Conservation (phyloP, 1,140 invertebrate species). For the Drosophila dunni region DNA sequence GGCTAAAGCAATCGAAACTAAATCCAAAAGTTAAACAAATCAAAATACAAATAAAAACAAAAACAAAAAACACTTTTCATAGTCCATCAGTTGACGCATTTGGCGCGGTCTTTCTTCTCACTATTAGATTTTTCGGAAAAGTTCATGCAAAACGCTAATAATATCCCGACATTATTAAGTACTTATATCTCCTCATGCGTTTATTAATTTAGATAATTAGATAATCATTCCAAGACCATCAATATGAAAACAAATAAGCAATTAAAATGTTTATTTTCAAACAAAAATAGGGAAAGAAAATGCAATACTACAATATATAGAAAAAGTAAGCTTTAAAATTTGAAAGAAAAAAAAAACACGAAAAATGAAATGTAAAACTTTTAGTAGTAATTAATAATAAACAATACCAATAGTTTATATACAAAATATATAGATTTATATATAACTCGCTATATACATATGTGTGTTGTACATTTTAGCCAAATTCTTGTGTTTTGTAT, state of each 20-base stretch:
- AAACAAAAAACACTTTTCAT: conserved; percentile 40
- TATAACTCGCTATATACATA: conserved; percentile 58
- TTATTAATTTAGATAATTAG: conserved; percentile 30
- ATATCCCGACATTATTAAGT: conserved; percentile 38
- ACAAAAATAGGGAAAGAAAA: conserved; percentile 35
- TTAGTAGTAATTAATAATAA: conserved; percentile 66
- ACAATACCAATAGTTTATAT: conserved; percentile 59
- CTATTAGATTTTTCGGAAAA: conserved; percentile 51
- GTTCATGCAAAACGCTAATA: conserved; percentile 74
- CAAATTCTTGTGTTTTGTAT: conserved; percentile 80
- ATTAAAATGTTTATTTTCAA: conserved; percentile 35
- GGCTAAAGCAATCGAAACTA: conserved; percentile 18
- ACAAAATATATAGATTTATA: conserved; percentile 50
- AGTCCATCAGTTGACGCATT: conserved; percentile 13
- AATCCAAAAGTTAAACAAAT: neutral
- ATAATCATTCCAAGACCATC: conserved; percentile 69
- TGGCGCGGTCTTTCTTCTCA: conserved; percentile 32
- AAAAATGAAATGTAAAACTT: conserved; percentile 60
- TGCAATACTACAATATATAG: conserved; percentile 51
- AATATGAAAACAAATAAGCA: conserved; percentile 25
- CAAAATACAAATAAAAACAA: conserved; percentile 11
- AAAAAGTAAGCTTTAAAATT: conserved; percentile 72
- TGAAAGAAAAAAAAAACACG: conserved; percentile 11
- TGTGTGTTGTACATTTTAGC: conserved; percentile 80
- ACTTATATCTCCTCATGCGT: conserved; percentile 32